These are phyloP conservation scores for Chironomus riparius DNA, from an alignment of 2,888 invertebrate species.

Conservation along the genomic window DNA sequence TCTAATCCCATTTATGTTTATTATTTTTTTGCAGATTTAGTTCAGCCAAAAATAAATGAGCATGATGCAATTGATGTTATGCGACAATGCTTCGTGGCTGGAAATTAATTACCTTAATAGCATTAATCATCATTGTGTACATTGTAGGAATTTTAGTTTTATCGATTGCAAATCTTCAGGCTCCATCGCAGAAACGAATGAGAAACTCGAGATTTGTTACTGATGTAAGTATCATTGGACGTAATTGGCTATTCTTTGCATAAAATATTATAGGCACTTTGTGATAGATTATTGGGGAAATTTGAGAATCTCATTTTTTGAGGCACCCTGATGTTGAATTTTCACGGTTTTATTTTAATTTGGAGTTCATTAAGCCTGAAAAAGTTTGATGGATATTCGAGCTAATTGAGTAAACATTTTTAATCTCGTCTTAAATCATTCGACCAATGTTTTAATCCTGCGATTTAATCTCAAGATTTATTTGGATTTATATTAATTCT, in stretches of 20 bases:
- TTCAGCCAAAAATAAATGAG: not conserved
- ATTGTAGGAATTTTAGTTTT: conserved; percentile 41
- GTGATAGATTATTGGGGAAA: not conserved
- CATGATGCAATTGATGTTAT: not conserved
- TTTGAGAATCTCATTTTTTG: not conserved
- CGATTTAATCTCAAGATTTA: too few relatives aligned
- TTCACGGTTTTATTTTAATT: too few relatives aligned
- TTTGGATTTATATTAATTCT: too few relatives aligned
- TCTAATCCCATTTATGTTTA: not conserved
- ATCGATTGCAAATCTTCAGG: conserved; percentile 42
- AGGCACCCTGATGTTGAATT: too few relatives aligned
- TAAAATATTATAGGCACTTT: not conserved
- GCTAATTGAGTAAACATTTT: too few relatives aligned
- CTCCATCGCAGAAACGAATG: conserved; percentile 36
- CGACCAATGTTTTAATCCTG: too few relatives aligned
- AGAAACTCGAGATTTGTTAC: conserved; percentile 37
- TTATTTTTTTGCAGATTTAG: not conserved
- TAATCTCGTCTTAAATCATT: too few relatives aligned
- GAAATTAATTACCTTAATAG: conserved; percentile 42
- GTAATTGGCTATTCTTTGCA: not conserved
- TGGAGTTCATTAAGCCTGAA: too few relatives aligned
- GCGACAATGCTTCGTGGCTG: conserved; percentile 39
- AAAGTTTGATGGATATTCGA: too few relatives aligned
- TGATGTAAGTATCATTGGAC: conserved; percentile 34
- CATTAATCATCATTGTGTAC: conserved; percentile 38